Evolutionary conservation across 2,113 vertebrate genomes (phyloP).

Genomic region (Ivindomyrus marchei): DNA sequence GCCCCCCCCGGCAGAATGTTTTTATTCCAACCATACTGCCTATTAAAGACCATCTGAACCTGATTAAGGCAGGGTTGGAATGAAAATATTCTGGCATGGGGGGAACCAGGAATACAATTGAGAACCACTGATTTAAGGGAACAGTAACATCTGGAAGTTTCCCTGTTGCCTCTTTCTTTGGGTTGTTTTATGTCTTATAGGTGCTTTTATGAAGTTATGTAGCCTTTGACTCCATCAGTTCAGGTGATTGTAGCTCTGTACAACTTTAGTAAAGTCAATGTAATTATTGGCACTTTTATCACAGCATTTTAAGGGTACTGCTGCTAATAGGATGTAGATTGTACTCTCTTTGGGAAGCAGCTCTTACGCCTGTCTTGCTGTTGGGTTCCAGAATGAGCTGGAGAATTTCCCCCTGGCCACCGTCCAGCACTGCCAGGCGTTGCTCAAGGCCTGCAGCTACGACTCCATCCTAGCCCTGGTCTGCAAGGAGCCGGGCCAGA

Average conservation of each 20-base stretch:
- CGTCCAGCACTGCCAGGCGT: slow-evolving; percentile 83
- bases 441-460: slow-evolving; percentile 83
- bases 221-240: neutral
- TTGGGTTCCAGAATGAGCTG: slow-evolving; percentile 76
- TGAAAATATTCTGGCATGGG: too few relatives aligned
- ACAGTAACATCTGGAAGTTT: neutral
- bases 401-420: slow-evolving; percentile 83
- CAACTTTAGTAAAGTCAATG: neutral
- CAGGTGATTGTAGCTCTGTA: neutral
- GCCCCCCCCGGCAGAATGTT: too few relatives aligned
- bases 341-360: neutral
- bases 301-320: neutral
- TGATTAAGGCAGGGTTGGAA: too few relatives aligned
- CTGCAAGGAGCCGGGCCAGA: slow-evolving; percentile 85
- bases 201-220: neutral
- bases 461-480: slow-evolving; percentile 88
- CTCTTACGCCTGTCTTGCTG: neutral
- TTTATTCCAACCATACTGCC: too few relatives aligned
- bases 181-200: neutral
- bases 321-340: neutral
- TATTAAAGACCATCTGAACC: too few relatives aligned
- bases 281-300: neutral
- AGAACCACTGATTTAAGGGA: neutral
- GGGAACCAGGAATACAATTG: too few relatives aligned
- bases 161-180: neutral